Percentiles rank a stretch among this genome's conserved stretches.
These are phyloP conservation scores for Grammomys surdaster DNA, from an alignment of 2,113 vertebrate species.

Conservation along the genomic window DNA sequence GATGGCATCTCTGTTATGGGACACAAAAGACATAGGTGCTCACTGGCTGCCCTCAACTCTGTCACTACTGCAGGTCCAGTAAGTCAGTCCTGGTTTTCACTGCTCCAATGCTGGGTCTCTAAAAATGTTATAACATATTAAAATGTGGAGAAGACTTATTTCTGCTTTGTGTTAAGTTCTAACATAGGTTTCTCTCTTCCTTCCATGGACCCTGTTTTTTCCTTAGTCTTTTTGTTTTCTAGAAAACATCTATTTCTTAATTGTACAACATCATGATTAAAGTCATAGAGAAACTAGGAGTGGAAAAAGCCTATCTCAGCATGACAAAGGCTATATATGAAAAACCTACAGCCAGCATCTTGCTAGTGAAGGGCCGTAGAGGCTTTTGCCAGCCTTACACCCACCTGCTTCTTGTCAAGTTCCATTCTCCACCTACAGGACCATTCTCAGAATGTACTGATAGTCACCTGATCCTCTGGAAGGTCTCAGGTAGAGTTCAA, in stretches of 20 bases:
- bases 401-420: no score
- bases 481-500: no score
- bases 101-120: neutral
- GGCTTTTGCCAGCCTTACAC: no score
- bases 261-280: neutral
- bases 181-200: slow-evolving; percentile 16
- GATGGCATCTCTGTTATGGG: slow-evolving; percentile 88
- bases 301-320: neutral
- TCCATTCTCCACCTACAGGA: no score
- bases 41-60: neutral
- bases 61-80: no score
- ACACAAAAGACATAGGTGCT: neutral
- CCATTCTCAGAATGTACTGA: no score
- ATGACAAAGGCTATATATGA: neutral
- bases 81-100: neutral
- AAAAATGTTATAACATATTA: neutral
- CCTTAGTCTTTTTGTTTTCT: neutral
- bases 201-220: neutral
- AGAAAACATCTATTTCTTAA: neutral
- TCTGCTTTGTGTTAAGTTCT: slow-evolving; percentile 30
- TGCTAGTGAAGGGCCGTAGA: no score
- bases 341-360: neutral
- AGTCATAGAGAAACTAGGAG: neutral
- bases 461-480: no score
- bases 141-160: slow-evolving; percentile 7